Evolutionary conservation across 2,113 vertebrate species (phyloP).

Genomic region (Columba livia): DNA sequence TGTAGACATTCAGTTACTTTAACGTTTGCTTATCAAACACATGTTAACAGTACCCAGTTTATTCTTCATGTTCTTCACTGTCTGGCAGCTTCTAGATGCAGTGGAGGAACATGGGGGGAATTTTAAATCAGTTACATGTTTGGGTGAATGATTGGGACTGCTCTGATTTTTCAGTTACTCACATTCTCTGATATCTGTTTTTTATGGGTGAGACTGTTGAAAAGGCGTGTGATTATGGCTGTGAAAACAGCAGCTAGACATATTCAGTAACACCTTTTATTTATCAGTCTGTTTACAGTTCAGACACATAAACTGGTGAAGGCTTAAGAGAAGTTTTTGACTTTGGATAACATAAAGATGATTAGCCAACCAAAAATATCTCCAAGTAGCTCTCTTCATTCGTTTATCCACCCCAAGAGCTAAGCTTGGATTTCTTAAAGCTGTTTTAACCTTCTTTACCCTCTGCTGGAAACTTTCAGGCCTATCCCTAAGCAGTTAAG

Average conservation of each 20-base stretch:
- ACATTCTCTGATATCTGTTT: not conserved
- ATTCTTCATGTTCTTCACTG: not conserved
- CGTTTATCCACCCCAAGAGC: not conserved
- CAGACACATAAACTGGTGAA: not conserved
- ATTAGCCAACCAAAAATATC: conserved; percentile 22
- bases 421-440: conserved; percentile 40
- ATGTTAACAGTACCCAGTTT: not conserved
- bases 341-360: not conserved
- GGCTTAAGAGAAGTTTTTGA: not conserved
- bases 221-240: not conserved
- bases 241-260: not conserved
- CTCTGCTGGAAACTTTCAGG: not conserved
- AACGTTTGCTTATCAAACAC: not conserved
- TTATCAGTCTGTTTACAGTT: not conserved
- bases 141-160: not conserved
- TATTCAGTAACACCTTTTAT: not conserved
- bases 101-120: not conserved
- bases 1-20: not conserved
- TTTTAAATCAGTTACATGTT: not conserved
- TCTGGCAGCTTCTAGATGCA: not conserved
- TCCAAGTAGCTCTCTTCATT: not conserved
- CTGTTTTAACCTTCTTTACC: conserved; percentile 16
- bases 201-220: not conserved
- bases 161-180: not conserved
- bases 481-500: not conserved